These are phyloP conservation scores for Glandiceps talaboti DNA, from an alignment of 53 echinoderm and acorn worm genomes.

Conservation along the genomic window DNA sequence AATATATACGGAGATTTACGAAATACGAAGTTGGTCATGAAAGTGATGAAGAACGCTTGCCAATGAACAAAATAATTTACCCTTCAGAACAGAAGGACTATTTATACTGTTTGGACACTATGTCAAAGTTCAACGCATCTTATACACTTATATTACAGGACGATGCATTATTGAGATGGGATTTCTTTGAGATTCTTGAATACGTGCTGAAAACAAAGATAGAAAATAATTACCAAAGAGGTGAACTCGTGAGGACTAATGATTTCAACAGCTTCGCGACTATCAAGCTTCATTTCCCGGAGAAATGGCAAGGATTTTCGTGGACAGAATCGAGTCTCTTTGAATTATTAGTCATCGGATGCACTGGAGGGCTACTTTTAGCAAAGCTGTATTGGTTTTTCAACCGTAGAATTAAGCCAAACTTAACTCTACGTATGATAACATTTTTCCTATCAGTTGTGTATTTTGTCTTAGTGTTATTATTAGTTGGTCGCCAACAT, in stretches of 20 bases:
- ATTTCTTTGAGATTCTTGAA: slow-evolving; percentile 21
- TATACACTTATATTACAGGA: slow-evolving; percentile 32
- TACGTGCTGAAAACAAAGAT: slow-evolving; percentile 17
- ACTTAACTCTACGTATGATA: not conserved
- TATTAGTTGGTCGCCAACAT: slow-evolving; percentile 24
- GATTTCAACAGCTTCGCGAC: slow-evolving; percentile 18
- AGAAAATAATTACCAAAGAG: slow-evolving; percentile 7
- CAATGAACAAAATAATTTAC: not conserved
- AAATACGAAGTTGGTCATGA: slow-evolving; percentile 5
- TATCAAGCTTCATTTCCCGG: slow-evolving; percentile 33
- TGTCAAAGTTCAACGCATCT: slow-evolving; percentile 14
- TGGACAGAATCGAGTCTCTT: slow-evolving; percentile 2
- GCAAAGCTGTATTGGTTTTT: not conserved
- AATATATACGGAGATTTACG: slow-evolving; percentile 15
- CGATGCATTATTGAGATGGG: slow-evolving; percentile 19
- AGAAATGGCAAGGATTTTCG: slow-evolving; percentile 37
- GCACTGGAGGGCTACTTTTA: slow-evolving; percentile 21
- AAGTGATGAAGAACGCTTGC: not conserved
- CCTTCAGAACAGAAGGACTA: slow-evolving; percentile 26
- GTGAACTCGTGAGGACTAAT: slow-evolving; percentile 4
- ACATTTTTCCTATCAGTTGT: slow-evolving; percentile 11
- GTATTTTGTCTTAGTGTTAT: slow-evolving; percentile 7
- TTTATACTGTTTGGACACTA: slow-evolving; percentile 19
- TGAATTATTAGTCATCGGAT: slow-evolving; percentile 15
- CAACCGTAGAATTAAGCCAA: not conserved